Percentiles rank a stretch among this genome's conserved stretches.
These are phyloP conservation scores for Fringilla coelebs DNA, from an alignment of 2,797 vertebrate species.

Conservation along the genomic window DNA sequence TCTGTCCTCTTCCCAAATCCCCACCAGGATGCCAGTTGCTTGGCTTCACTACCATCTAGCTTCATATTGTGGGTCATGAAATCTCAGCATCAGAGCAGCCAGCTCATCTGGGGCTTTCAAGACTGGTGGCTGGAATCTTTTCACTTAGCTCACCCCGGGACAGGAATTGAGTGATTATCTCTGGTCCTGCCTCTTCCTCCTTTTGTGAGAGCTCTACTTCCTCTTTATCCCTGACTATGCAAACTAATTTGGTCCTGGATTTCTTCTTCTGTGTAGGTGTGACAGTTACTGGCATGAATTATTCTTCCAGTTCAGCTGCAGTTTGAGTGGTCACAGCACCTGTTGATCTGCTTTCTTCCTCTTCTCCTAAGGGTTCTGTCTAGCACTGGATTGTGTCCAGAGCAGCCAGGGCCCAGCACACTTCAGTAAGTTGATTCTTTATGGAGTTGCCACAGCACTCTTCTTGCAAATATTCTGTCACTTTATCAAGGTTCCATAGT, in stretches of 20 bases:
- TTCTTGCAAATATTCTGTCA: background rate
- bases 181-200: background rate
- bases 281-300: background rate
- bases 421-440: background rate
- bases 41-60: background rate
- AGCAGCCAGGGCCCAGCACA: background rate
- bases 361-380: background rate
- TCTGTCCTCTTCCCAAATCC: background rate
- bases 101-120: background rate
- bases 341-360: background rate
- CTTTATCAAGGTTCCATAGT: background rate
- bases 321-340: background rate
- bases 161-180: background rate
- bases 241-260: background rate
- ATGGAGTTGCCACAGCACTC: background rate
- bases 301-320: background rate
- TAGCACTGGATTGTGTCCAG: background rate
- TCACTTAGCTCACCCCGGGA: background rate
- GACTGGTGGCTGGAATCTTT: background rate
- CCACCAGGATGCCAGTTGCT: background rate
- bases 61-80: background rate
- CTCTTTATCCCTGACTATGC: background rate
- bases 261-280: background rate
- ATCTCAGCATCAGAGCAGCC: background rate
- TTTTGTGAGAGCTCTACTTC: background rate